Conservation (phyloP, 64 coral and sea anemone species). For the Montipora capricornis region DNA sequence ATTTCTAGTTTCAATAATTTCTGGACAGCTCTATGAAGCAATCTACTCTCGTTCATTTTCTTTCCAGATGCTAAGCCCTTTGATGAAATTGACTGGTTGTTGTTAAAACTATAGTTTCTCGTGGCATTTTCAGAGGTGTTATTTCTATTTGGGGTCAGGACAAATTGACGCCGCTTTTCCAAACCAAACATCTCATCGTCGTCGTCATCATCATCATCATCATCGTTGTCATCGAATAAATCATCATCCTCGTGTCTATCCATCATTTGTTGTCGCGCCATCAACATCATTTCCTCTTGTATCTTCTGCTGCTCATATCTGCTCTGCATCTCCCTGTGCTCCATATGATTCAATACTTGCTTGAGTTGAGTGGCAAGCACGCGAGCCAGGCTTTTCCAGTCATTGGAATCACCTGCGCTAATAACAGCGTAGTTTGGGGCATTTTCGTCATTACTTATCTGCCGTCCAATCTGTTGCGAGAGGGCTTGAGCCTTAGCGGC, state of each 20-base stretch:
- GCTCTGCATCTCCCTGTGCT: constrained; percentile 69
- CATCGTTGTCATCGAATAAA: background rate
- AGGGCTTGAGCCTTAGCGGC: background rate
- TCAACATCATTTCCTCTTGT: constrained; percentile 37
- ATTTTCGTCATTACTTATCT: background rate
- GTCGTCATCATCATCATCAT: background rate
- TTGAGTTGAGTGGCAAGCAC: constrained; percentile 58
- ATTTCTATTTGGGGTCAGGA: background rate
- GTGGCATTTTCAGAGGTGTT: background rate
- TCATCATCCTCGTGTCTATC: constrained; percentile 19
- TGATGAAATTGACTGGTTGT: background rate
- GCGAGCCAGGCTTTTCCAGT: constrained; percentile 79
- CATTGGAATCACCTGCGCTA: constrained; percentile 5
- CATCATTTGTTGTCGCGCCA: constrained; percentile 39
- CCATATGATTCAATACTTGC: constrained; percentile 72
- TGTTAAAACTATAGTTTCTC: background rate
- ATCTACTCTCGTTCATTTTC: background rate
- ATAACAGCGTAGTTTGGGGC: background rate
- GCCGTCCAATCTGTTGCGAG: background rate
- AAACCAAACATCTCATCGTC: constrained; percentile 24
- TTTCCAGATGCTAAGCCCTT: background rate
- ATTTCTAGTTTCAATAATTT: constrained; percentile 15
- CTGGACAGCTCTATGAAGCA: constrained; percentile 7
- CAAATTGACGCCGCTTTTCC: constrained; percentile 25
- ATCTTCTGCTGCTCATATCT: constrained; percentile 67